phyloP scores from a whole-genome alignment of 2,797 vertebrate genomes.

The Acropternis orthonyx region DNA sequence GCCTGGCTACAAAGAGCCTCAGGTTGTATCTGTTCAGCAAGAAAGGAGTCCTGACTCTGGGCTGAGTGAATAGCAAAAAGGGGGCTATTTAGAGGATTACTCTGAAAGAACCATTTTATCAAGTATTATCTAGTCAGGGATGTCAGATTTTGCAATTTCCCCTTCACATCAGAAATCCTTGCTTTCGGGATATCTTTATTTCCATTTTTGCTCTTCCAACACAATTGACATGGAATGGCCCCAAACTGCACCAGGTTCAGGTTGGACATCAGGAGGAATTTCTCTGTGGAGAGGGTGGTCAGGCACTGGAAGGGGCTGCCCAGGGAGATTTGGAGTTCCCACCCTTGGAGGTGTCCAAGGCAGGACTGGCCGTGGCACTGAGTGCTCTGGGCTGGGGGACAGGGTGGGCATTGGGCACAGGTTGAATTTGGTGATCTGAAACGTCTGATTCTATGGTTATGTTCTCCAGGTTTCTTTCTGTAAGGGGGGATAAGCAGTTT shows the following conservation, averaged over 20 bases:
- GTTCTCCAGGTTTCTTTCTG: not conserved
- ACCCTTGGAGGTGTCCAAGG: not conserved
- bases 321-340: not conserved
- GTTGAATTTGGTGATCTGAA: accelerated
- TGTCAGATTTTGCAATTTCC: not conserved
- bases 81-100: not conserved
- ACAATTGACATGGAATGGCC: not conserved
- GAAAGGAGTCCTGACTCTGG: not conserved
- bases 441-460: not conserved
- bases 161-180: not conserved
- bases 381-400: not conserved
- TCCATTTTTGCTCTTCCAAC: not conserved
- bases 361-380: accelerated
- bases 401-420: accelerated
- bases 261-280: not conserved
- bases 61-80: not conserved
- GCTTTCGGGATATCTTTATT: not conserved
- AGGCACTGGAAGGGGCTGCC: not conserved
- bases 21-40: not conserved
- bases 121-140: not conserved
- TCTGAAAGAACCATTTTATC: not conserved
- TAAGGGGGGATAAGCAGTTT: not conserved
- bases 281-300: not conserved
- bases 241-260: not conserved
- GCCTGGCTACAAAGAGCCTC: not conserved